Percentiles rank a stretch among this genome's conserved stretches.
Conservation (phyloP, 2,797 vertebrate species). For the Oreochromis grahami region DNA sequence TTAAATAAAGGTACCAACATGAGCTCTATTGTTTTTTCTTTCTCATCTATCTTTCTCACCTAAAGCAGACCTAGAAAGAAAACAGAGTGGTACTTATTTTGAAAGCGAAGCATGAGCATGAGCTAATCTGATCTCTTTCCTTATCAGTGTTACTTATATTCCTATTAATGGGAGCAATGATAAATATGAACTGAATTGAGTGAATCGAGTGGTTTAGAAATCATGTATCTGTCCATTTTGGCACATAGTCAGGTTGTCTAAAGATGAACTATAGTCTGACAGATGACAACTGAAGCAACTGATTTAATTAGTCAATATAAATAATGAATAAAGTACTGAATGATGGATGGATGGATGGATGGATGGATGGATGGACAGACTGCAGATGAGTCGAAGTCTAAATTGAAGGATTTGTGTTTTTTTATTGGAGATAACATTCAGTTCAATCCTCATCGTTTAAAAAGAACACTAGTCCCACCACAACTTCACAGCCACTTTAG, state of each 20-base stretch:
- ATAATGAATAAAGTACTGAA: background rate
- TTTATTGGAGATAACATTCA: background rate
- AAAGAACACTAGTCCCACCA: background rate
- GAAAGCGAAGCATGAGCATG: background rate
- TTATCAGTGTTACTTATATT: background rate
- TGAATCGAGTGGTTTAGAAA: background rate
- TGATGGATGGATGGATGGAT: background rate
- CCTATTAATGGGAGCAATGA: background rate
- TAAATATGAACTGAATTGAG: background rate
- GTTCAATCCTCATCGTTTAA: background rate
- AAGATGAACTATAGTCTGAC: background rate
- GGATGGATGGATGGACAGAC: background rate
- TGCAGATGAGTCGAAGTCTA: background rate
- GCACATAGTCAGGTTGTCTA: background rate
- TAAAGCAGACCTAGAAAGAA: background rate
- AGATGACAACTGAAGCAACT: background rate
- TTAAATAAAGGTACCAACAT: background rate
- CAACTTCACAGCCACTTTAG: background rate
- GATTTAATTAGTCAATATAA: background rate
- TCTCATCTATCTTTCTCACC: background rate
- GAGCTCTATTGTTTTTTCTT: background rate
- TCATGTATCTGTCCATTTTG: background rate
- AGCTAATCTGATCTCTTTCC: background rate
- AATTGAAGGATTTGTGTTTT: background rate
- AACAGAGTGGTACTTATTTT: background rate